Conservation (phyloP, 2,113 vertebrate genomes). For the Mirounga angustirostris region DNA sequence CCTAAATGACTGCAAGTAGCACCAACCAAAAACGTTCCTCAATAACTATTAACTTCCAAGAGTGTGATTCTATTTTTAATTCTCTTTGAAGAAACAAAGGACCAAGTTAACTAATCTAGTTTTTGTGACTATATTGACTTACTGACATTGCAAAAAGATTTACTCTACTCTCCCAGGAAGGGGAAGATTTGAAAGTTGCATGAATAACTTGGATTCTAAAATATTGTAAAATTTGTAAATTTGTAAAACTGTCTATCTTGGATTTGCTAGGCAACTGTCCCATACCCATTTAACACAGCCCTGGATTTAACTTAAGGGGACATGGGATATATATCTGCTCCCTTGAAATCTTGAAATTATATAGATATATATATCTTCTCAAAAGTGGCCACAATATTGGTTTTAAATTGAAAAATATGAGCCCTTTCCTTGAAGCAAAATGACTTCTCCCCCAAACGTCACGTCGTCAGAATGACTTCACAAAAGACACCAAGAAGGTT, state of each 20-base stretch:
- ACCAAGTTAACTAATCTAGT: not conserved
- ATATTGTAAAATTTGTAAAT: not conserved
- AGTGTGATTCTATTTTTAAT: not conserved
- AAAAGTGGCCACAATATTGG: not conserved
- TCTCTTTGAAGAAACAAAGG: constrained; percentile 19
- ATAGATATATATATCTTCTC: constrained; percentile 27
- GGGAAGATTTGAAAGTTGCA: not conserved
- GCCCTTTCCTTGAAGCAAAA: not conserved
- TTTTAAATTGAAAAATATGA: constrained; percentile 47
- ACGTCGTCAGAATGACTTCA: not conserved
- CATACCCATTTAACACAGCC: not conserved
- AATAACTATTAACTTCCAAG: not conserved
- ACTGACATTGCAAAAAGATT: not conserved
- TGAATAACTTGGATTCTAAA: not conserved
- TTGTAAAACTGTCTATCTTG: not conserved
- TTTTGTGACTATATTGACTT: not conserved
- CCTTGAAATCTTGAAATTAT: constrained; percentile 46
- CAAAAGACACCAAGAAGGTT: not conserved
- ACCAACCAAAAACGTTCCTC: not conserved
- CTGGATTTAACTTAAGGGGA: not conserved
- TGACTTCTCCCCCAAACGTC: not conserved
- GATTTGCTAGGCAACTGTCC: not conserved
- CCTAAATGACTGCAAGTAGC: not conserved
- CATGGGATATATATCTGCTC: not conserved
- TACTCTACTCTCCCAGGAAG: constrained; percentile 14